Percentiles rank a stretch among this genome's conserved stretches.
phyloP scores from a whole-genome alignment of 2,113 vertebrate species.

The Onychostoma macrolepis region DNA sequence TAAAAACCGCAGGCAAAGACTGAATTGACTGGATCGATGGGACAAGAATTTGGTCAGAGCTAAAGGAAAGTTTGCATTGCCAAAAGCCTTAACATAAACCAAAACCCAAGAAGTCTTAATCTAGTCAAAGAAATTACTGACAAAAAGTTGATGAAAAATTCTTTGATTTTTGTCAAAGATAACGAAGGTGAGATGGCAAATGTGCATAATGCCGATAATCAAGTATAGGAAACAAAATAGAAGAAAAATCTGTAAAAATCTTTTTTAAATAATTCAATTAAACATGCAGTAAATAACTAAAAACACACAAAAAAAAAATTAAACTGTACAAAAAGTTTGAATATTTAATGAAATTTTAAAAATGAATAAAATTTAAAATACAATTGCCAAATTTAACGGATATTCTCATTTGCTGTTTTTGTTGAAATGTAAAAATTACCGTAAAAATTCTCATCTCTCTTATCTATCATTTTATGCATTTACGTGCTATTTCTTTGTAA shows the following conservation, averaged over 20 bases:
- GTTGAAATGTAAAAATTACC: too few species aligned
- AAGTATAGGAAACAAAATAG: background rate
- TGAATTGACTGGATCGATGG: too few species aligned
- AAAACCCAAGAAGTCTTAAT: background rate
- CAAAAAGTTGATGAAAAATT: background rate
- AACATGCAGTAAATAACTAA: background rate
- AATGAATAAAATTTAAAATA: too few species aligned
- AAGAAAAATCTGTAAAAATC: background rate
- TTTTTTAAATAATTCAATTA: background rate
- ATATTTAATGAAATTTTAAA: too few species aligned
- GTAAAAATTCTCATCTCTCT: too few species aligned
- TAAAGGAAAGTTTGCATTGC: background rate
- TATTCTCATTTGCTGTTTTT: too few species aligned
- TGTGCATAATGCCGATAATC: background rate
- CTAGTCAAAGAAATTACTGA: background rate
- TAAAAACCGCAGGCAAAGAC: background rate
- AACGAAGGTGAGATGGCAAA: background rate
- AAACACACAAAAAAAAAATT: background rate
- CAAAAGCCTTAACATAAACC: background rate
- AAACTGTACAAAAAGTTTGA: too few species aligned
- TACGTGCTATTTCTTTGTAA: too few species aligned
- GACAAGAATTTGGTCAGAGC: background rate
- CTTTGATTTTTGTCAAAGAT: background rate
- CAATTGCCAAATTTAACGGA: too few species aligned
- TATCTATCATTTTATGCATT: too few species aligned